phyloP scores from a whole-genome alignment of 2,797 vertebrate genomes.

The Silurus aristotelis region DNA sequence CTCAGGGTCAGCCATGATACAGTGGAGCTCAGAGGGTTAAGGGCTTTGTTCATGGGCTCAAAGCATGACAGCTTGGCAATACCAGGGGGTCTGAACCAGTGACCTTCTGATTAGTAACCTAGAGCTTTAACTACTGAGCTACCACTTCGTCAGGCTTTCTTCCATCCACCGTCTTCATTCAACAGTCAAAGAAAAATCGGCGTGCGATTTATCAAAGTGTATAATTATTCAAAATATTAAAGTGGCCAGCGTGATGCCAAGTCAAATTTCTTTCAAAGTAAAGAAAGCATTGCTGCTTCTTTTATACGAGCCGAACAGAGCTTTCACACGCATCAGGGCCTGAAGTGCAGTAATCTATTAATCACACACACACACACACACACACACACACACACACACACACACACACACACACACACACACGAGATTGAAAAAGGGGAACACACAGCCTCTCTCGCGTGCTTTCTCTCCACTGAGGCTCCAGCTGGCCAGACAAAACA shows the following conservation, averaged over 20 bases:
- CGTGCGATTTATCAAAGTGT: too few species aligned
- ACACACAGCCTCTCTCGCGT: constrained; percentile 48
- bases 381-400: constrained; percentile 23
- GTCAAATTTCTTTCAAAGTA: neutral
- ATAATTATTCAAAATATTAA: neutral
- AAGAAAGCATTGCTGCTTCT: neutral
- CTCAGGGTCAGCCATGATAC: too few species aligned
- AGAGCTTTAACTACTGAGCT: too few species aligned
- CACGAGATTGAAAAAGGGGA: neutral
- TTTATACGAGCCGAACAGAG: neutral
- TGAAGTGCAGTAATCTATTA: constrained; percentile 29
- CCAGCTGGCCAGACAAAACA: constrained; percentile 68
- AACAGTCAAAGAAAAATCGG: too few species aligned
- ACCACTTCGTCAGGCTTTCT: too few species aligned
- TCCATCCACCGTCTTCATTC: too few species aligned
- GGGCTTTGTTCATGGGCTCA: too few species aligned
- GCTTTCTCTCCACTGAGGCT: constrained; percentile 57
- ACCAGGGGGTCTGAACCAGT: too few species aligned
- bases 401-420: constrained; percentile 24
- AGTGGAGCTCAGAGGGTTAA: too few species aligned
- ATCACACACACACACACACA: constrained; percentile 32
- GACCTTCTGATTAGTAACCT: too few species aligned
- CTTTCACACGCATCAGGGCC: neutral
- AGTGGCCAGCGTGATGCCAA: neutral
- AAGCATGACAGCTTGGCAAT: too few species aligned